Percentiles rank a stretch among this genome's conserved stretches.
These are phyloP conservation scores for Montipora capricornis DNA, from an alignment of 64 coral and sea anemone genomes.

Conservation along the genomic window DNA sequence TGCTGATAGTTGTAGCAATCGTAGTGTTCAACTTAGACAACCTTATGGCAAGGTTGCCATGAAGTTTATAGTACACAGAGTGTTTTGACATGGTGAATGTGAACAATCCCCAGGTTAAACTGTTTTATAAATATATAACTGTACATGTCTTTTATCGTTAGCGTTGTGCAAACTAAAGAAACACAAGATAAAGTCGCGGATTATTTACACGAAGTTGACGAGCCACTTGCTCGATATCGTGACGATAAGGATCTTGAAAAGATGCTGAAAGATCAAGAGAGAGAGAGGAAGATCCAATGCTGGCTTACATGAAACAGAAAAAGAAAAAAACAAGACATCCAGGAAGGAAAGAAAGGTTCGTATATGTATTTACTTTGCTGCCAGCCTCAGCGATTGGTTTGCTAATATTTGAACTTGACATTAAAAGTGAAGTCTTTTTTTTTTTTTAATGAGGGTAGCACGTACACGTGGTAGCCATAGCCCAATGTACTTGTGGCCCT, in stretches of 20 bases:
- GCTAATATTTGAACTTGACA: neutral
- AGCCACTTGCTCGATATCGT: slow-evolving; percentile 92
- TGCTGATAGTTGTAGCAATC: too few relatives aligned
- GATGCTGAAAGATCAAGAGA: slow-evolving; percentile 82
- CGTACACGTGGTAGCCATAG: too few relatives aligned
- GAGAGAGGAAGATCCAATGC: slow-evolving; percentile 92
- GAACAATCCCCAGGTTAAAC: too few relatives aligned
- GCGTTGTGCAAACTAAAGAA: slow-evolving; percentile 82
- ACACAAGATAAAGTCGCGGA: slow-evolving; percentile 80
- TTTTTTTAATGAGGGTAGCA: too few relatives aligned
- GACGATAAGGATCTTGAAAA: slow-evolving; percentile 89
- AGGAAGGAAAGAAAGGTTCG: slow-evolving; percentile 90
- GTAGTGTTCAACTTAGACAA: too few relatives aligned
- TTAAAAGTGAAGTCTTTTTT: too few relatives aligned
- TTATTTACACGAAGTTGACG: slow-evolving; percentile 85
- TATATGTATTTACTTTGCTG: neutral
- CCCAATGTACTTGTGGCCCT: too few relatives aligned
- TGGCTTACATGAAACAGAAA: slow-evolving; percentile 92
- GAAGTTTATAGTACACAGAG: too few relatives aligned
- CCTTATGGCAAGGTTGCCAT: too few relatives aligned
- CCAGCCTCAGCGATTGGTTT: neutral
- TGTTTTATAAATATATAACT: neutral
- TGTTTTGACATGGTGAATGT: too few relatives aligned
- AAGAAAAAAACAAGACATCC: slow-evolving; percentile 62
- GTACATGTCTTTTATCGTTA: neutral